Percentiles rank a stretch among this genome's conserved stretches.
Conservation (phyloP, 2,797 vertebrate genomes). For the Chloroceryle amazona region DNA sequence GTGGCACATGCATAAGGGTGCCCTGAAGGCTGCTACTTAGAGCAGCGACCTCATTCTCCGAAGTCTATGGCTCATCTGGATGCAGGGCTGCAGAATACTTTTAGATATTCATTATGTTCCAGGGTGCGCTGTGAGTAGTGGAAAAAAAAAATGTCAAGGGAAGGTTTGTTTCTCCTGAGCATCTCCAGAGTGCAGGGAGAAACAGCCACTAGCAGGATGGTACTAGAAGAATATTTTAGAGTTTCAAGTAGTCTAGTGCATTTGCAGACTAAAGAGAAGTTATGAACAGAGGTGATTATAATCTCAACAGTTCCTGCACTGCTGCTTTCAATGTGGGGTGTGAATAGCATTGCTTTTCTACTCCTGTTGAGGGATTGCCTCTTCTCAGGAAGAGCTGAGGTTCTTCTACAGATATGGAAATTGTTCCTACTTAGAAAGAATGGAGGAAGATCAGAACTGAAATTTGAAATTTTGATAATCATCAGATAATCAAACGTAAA, state of each 20-base stretch:
- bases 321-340: neutral
- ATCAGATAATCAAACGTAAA: constrained; percentile 40
- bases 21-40: neutral
- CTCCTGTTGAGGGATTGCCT: neutral
- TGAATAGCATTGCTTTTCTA: neutral
- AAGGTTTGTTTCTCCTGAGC: neutral
- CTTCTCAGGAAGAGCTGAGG: neutral
- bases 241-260: neutral
- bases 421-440: neutral
- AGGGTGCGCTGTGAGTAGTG: fast-evolving
- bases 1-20: neutral
- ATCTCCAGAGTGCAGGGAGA: neutral
- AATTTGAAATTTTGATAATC: constrained; percentile 45
- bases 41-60: neutral
- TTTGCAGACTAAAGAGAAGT: neutral
- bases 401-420: neutral
- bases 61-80: neutral
- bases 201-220: neutral
- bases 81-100: neutral
- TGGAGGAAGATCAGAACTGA: neutral
- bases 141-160: neutral
- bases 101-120: neutral
- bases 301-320: neutral
- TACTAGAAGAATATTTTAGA: neutral
- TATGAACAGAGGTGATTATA: neutral